Conservation (phyloP, 2,888 invertebrate genomes). For the Mythimna loreyi region DNA sequence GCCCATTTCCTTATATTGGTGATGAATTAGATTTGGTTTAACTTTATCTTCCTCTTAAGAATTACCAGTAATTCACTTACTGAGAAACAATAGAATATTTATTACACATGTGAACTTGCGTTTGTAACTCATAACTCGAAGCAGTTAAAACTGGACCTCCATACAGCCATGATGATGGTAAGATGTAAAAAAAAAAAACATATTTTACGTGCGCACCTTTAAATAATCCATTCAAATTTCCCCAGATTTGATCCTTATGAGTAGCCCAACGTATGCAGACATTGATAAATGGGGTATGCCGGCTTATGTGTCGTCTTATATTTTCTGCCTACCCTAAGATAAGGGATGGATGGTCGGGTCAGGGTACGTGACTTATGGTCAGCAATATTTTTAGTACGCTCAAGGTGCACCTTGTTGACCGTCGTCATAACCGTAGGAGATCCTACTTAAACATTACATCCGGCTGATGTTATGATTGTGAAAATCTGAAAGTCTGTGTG, state of each 20-base stretch:
- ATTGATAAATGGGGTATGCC: constrained; percentile 59
- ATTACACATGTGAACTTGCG: no score
- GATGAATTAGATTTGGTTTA: no score
- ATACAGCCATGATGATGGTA: no score
- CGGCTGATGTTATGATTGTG: neutral
- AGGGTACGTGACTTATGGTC: constrained; percentile 41
- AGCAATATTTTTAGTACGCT: constrained; percentile 41
- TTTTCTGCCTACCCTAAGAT: constrained; percentile 54
- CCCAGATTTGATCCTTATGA: constrained; percentile 27
- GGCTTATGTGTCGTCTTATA: constrained; percentile 44
- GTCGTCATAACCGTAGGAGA: constrained; percentile 8
- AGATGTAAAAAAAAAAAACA: no score
- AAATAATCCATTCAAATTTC: neutral
- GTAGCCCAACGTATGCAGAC: constrained; percentile 42
- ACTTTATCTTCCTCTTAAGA: no score
- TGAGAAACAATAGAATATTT: no score
- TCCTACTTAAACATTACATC: neutral
- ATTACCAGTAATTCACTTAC: no score
- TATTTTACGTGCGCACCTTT: neutral
- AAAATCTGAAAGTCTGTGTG: neutral
- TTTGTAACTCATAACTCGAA: no score
- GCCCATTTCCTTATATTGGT: no score
- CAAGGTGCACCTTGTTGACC: constrained; percentile 29
- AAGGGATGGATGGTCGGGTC: constrained; percentile 46
- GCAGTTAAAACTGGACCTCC: no score